A percentile compares a stretch with the other conserved stretches of the same genome.
Conservation (phyloP, 2,797 vertebrate genomes). For the Taenioides sp. region DNA sequence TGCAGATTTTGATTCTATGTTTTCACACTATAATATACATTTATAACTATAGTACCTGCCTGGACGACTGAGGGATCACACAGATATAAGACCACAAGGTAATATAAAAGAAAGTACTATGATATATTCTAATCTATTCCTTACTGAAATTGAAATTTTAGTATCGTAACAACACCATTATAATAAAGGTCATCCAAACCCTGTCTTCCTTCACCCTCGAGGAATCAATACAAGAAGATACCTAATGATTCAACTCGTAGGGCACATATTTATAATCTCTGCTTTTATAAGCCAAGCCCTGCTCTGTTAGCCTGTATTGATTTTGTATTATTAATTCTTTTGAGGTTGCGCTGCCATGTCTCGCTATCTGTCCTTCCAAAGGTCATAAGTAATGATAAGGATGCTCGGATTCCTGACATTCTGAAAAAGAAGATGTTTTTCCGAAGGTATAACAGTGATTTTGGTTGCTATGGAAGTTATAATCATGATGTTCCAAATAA, state of each 20-base stretch:
- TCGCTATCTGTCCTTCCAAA: not conserved
- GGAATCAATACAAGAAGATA: not conserved
- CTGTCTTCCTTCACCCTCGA: not conserved
- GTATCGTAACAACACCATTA: too few relatives aligned
- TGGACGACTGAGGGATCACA: too few relatives aligned
- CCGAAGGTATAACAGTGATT: too few relatives aligned
- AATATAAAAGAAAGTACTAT: too few relatives aligned
- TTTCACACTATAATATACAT: too few relatives aligned
- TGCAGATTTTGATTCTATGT: not conserved
- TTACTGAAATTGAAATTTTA: too few relatives aligned
- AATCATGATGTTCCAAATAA: not conserved
- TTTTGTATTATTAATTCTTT: constrained; percentile 2
- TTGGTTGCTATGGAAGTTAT: not conserved
- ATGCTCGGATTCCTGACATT: constrained; percentile 4
- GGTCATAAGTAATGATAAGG: constrained; percentile 5
- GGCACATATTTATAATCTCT: constrained; percentile 14
- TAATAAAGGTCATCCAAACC: not conserved
- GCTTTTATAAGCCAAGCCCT: constrained; percentile 6
- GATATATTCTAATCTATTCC: too few relatives aligned
- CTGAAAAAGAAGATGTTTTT: constrained; percentile 6
- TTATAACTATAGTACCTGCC: too few relatives aligned
- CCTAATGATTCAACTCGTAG: constrained; percentile 2
- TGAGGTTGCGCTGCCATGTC: too few relatives aligned
- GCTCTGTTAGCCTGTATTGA: constrained; percentile 4
- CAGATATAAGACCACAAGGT: too few relatives aligned